Evolutionary conservation across 2,113 vertebrate genomes (phyloP).

Genomic region (Nesospiza acunhae): DNA sequence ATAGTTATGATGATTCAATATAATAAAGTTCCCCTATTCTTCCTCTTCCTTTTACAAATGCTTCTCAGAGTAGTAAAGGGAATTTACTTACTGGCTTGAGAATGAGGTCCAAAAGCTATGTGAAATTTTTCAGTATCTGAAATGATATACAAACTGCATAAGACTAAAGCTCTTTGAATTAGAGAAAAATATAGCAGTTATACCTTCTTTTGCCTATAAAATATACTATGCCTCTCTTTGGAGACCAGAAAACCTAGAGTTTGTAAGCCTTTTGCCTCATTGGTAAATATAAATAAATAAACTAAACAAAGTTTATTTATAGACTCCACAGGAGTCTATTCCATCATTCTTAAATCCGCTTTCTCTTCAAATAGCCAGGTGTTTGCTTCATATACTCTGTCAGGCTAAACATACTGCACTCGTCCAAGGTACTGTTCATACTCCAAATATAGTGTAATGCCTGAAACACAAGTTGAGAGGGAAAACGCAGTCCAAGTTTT

Average conservation of each 20-base stretch:
- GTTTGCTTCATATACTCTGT: constrained; percentile 17
- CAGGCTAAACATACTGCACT: constrained; percentile 17
- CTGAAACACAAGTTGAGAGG: not conserved
- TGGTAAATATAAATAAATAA: constrained; percentile 58
- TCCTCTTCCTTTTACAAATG: not conserved
- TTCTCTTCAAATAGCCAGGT: constrained; percentile 25
- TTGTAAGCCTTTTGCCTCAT: constrained; percentile 16
- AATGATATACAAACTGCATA: constrained; percentile 31
- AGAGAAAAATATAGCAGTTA: not conserved
- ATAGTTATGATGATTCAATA: not conserved
- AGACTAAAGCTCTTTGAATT: not conserved
- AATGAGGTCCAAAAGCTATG: not conserved
- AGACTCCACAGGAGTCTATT: not conserved
- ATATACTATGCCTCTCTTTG: not conserved
- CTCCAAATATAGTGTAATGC: not conserved
- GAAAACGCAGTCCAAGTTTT: not conserved
- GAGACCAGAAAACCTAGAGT: constrained; percentile 10
- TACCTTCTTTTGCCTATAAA: not conserved
- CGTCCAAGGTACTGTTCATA: not conserved
- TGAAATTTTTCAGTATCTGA: constrained; percentile 21
- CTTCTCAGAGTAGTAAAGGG: not conserved
- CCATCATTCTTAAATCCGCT: constrained; percentile 12
- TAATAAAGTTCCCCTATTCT: not conserved
- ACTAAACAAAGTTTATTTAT: constrained; percentile 19
- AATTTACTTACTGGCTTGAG: constrained; percentile 22